Conservation (phyloP, 2,113 vertebrate species). For the Polyodon spathula region DNA sequence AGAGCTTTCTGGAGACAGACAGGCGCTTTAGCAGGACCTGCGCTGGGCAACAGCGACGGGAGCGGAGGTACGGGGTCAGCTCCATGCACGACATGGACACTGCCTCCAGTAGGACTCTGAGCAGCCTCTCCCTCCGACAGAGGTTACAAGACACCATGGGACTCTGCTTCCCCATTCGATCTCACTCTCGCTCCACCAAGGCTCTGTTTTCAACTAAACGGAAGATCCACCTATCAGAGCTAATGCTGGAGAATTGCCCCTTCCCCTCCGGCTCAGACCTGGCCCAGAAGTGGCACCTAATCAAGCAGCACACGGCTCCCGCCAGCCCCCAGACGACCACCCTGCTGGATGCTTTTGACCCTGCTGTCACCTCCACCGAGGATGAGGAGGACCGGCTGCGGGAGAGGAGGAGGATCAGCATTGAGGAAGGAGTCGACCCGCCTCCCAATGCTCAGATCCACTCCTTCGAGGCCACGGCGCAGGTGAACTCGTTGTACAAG, state of each 20-base stretch:
- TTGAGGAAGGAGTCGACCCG: constrained; percentile 95
- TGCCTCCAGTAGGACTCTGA: constrained; percentile 58
- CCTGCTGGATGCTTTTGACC: constrained; percentile 84
- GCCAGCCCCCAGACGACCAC: constrained; percentile 85
- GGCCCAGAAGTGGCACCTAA: constrained; percentile 96
- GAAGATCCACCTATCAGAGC: constrained; percentile 95
- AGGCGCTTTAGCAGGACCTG: constrained; percentile 70
- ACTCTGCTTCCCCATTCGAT: constrained; percentile 81
- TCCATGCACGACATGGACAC: constrained; percentile 79
- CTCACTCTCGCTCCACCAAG: constrained; percentile 69
- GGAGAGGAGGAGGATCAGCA: constrained; percentile 88
- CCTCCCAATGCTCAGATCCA: constrained; percentile 97
- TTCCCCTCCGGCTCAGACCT: constrained; percentile 95
- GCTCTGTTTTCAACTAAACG: constrained; percentile 78
- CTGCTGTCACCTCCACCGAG: constrained; percentile 77
- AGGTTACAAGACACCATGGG: constrained; percentile 86
- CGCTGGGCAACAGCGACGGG: constrained; percentile 65
- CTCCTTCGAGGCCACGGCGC: constrained; percentile 88
- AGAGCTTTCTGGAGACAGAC: constrained; percentile 81
- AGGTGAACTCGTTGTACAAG: constrained; percentile 89
- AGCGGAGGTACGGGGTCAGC: constrained; percentile 74
- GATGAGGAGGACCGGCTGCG: constrained; percentile 91
- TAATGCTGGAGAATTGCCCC: constrained; percentile 97
- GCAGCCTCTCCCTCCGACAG: constrained; percentile 74
- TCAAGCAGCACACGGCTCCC: constrained; percentile 95